Base-by-base conservation (phyloP, 30 jellyfish, hydroid and myxozoan genomes). In the Catostylus mosaicus region DNA sequence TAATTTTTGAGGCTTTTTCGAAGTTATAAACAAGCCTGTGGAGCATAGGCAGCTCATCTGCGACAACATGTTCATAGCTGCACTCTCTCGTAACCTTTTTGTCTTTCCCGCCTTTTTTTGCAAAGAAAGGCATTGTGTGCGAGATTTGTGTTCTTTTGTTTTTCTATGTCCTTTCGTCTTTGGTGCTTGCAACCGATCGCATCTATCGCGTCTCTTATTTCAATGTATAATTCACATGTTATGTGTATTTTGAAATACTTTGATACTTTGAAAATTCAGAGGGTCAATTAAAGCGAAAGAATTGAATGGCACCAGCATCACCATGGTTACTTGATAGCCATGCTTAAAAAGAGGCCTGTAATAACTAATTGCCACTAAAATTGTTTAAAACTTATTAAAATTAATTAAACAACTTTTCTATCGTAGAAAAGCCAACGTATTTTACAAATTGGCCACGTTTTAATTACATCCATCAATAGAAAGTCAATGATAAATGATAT, bases 101-200 rank as follows among this genome's bases (percentile, higher is more conserved):
- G 67, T 66, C 40, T 67, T 80, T 80, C 90, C 84, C 90, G 90
- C 90, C 90, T 48, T 65, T 65, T 67, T 65, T 65, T 27, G 24
- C 19, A 52, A 66, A 80, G 37, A 80, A 35, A 12, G 90, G 90
- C 90, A 80, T 80, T 1, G 40, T 16, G 11, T 59, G 11, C 40
- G 24, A n/a, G 12, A 43, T 16, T 52, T 31, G 3, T 46, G 19
- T 19, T 34, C 30, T 14, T 16, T 61, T 34, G 59, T 59, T 1
- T 45, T 22, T 29, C n/a, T 10, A 14, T 43, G 29, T 74, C 30
- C 38, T 27, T 48, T 5, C 6, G 61, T 18, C 23, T 30, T 6
- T 23, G 24, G 40, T 51, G 2, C 10, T 62, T 59, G 19, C 26
- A 8, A 0, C 30, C 50, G n/a, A 7, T 30, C 54, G 1, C 26